Evolutionary conservation across 2,113 vertebrate genomes (phyloP), one percentile per base, ranked within the genome.

Genomic region (Hippocampus mohnikei): DNA sequence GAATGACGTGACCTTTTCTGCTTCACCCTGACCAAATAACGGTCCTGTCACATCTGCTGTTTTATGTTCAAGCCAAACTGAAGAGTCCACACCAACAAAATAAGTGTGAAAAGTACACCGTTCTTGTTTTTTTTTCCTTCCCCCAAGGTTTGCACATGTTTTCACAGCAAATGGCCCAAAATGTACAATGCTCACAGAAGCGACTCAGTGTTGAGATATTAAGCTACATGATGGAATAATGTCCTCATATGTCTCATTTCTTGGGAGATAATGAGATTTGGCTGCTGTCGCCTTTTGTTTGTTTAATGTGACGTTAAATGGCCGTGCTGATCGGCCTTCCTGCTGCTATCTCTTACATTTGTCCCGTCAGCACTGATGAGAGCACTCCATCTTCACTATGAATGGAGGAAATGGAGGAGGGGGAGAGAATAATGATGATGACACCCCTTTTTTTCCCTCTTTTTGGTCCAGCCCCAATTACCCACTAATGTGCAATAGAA

Each of bases 401-500:
- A 88, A 84, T 78, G 67, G 71, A 76, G 70, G 69, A 81, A 88
- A 89, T 84, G 76, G 83, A 81, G 65, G 59, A 73, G 82, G 82
- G 27, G 29, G 50, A 63, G 74, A 78, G 74, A 81, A 86, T 86
- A 88, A 89, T 86, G 81, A 86, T 80, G 70, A 88, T 88, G 85
- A 86, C 80, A 81, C 67, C 20, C 50, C 37, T 81, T 79, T 61
- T 81, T 82, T 75, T 81, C 79, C 33, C 33, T 67, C 59, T 70
- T 79, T 83, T 82, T 77, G 64, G 42, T 80, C 64, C 62, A 84
- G 69, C 75, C 66, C 82, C 90, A 90, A 87, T 92, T 91, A 92
- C 85, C 86, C 72, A 67, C 87, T 92, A 90, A 90, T 91, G 87
- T 8, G 79, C 77, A 75, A 86, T 88, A 87, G 88, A 92, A 90